These are phyloP conservation scores for Dendroctonus valens DNA, from an alignment of 1,140 invertebrate species.

Conservation along the genomic window DNA sequence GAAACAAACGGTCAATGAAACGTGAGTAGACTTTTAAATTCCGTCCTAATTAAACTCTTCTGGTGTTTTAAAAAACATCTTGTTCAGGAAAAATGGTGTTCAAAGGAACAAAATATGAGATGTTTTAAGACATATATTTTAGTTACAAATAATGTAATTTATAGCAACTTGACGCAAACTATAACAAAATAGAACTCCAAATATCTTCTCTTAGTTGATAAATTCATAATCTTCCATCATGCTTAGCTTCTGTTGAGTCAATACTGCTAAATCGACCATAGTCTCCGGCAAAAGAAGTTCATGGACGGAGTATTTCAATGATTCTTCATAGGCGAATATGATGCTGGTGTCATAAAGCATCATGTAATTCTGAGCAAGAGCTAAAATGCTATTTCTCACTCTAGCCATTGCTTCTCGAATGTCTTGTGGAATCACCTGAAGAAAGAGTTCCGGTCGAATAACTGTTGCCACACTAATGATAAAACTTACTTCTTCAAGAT, in stretches of 20 bases:
- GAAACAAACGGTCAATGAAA: neutral
- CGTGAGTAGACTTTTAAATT: too few relatives aligned
- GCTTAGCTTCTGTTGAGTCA: constrained; percentile 64
- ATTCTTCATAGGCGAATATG: constrained; percentile 87
- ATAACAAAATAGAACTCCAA: too few relatives aligned
- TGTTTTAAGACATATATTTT: too few relatives aligned
- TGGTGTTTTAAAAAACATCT: too few relatives aligned
- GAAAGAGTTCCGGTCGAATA: constrained; percentile 16
- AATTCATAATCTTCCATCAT: constrained; percentile 41
- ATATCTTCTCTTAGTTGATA: too few relatives aligned
- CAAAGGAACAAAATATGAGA: too few relatives aligned
- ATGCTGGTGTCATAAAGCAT: constrained; percentile 92
- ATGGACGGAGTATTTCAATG: constrained; percentile 74
- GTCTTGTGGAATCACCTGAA: constrained; percentile 64
- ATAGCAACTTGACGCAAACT: too few relatives aligned
- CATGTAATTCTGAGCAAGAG: constrained; percentile 81
- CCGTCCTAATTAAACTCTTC: too few relatives aligned
- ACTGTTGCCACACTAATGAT: constrained; percentile 3
- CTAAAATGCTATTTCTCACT: constrained; percentile 85
- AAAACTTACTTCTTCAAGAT: constrained; percentile 64
- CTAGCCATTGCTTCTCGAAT: constrained; percentile 84
- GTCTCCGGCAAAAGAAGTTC: constrained; percentile 80
- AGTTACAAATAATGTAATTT: too few relatives aligned
- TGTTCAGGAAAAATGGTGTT: too few relatives aligned
- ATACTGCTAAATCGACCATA: constrained; percentile 73